Base-by-base conservation (phyloP, 2,888 invertebrate species). In the Pollenia amentaria region DNA sequence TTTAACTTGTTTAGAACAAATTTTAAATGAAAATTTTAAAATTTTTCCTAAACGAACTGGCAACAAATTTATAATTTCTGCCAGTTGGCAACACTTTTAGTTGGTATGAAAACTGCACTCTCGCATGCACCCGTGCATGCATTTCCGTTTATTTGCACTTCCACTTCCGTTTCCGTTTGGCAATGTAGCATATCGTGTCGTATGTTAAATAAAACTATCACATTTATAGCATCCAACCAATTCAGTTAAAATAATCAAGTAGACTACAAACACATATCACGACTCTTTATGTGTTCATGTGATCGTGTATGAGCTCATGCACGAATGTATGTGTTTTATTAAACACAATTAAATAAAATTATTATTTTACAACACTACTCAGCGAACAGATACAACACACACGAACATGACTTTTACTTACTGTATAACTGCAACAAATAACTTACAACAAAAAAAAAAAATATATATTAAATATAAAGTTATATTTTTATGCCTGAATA, bases 61-160 rank as follows among this genome's bases (percentile, higher is more conserved):
- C 18, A 14, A n/a, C 4, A 16, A 21, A 21, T 7, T 10, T 42
- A 44, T 12, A 46, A 12, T 18, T 21, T 8, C 38, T 57, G 3
- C 0, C 9, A 46, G 16, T 73, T 73, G 85, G 75, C 70, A 79
- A 14, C 69, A 78, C 69, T 69, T 46, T 16, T 38, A 18, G 1
- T 48, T 82, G 53, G 46, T 42, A 46, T 29, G 46, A 64, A 55
- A 62, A 44, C 60, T 21, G 16, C 78, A 73, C 46, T 82, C 38
- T 73, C 6, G 29, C 53, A 78, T 46, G 60, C 67, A 77, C 38
- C 55, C 55, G 70, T 82, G 78, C 78, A 69, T 75, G 44, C 69
- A 76, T 57, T 83, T 83, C 85, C 85, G 73, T 75, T 86, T 86
- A 82, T 83, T 75, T 86, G 82, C 86, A 83, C 82, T 69, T 79